These are phyloP conservation scores for human (Homo sapiens) DNA, from an alignment of 2,113 vertebrate genomes.

Conservation along the genomic window DNA sequence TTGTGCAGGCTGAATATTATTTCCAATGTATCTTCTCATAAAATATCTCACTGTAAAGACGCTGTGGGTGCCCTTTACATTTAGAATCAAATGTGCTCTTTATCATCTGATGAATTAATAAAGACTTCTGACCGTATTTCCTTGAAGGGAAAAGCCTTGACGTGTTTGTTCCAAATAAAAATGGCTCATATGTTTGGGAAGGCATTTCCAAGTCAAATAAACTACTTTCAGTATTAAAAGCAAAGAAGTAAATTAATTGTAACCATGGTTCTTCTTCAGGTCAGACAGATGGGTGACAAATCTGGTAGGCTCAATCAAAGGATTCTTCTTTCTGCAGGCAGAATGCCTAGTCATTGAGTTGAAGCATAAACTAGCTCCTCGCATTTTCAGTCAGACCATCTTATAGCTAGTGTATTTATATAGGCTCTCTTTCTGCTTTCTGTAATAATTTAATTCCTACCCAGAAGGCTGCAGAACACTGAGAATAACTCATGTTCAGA, in stretches of 20 bases:
- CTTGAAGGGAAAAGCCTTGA: conserved; percentile 26
- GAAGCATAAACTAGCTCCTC: neutral
- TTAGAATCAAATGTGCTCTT: conserved; percentile 57
- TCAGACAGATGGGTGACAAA: neutral
- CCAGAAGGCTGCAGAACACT: neutral
- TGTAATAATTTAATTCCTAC: neutral
- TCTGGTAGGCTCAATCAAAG: neutral
- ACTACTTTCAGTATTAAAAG: neutral
- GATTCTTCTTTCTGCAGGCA: neutral
- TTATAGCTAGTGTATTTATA: neutral
- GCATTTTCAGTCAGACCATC: neutral
- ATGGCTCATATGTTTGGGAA: conserved; percentile 22
- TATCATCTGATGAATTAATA: conserved; percentile 69
- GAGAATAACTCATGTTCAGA: neutral
- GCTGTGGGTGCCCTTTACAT: conserved; percentile 20
- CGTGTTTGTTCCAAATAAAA: conserved; percentile 55
- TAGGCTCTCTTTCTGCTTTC: neutral
- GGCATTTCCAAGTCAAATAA: conserved; percentile 59
- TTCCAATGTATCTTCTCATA: neutral
- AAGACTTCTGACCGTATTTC: conserved; percentile 59
- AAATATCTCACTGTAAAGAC: conserved; percentile 37
- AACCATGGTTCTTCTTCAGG: neutral
- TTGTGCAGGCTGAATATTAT: neutral
- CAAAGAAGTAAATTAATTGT: conserved; percentile 28
- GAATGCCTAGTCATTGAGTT: neutral